Percentiles rank a stretch among this genome's conserved stretches.
These are phyloP conservation scores for Rhabdophis nuchalis DNA, from an alignment of 2,797 vertebrate species.

Conservation along the genomic window DNA sequence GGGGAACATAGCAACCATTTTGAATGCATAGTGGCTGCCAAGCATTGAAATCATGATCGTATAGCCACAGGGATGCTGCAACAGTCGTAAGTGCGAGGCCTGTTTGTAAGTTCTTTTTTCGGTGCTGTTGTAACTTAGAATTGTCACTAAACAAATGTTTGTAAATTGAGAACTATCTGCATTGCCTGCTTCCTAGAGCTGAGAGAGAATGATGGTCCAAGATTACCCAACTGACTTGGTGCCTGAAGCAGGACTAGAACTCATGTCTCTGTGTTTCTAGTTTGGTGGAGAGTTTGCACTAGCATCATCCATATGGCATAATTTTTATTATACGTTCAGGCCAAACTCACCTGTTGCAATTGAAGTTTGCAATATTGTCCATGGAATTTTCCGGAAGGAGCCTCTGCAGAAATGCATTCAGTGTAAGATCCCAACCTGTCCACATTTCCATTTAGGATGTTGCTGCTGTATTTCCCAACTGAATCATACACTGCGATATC, in stretches of 20 bases:
- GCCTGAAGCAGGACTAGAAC: not conserved
- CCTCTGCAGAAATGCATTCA: constrained; percentile 71
- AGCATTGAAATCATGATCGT: too few relatives aligned
- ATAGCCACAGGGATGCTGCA: not conserved
- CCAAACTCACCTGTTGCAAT: constrained; percentile 73
- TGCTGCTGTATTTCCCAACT: constrained; percentile 80
- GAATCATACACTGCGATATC: constrained; percentile 80
- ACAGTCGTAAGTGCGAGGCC: not conserved
- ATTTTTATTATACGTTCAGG: not conserved
- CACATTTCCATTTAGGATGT: constrained; percentile 74
- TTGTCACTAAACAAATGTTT: not conserved
- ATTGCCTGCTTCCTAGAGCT: not conserved
- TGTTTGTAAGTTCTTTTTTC: not conserved
- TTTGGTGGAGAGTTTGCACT: not conserved
- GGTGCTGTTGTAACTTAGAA: not conserved
- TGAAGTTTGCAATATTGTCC: constrained; percentile 83
- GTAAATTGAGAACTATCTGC: not conserved
- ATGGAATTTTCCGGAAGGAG: constrained; percentile 65
- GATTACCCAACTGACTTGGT: not conserved
- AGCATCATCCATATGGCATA: not conserved
- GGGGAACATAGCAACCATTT: too few relatives aligned
- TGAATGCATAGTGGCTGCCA: too few relatives aligned
- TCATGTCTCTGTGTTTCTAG: not conserved
- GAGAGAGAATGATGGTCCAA: not conserved
- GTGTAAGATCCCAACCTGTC: constrained; percentile 77